Evolutionary conservation across 1,140 invertebrate species (phyloP), one percentile per base, ranked within the genome.

Genomic region (Neodiprion lecontei): DNA sequence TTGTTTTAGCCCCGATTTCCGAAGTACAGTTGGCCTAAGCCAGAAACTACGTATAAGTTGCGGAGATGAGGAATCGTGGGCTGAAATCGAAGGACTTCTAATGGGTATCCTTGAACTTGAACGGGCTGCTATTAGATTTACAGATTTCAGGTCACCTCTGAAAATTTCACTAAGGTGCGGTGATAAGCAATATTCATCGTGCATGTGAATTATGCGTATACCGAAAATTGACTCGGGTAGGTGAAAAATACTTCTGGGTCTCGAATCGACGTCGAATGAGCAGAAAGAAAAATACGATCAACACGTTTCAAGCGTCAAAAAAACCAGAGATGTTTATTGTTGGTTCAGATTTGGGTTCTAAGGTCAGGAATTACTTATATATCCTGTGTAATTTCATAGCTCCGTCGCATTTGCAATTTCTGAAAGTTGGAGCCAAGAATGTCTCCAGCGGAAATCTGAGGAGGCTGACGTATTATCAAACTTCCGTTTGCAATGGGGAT

Each of bases 401-500:
- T 61, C 9, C n/a, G 28, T 14, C 53, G 53, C 53, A 12, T 61
- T 17, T 61, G 11, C 53, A 17, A 61, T 61, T 61, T 17, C 53
- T 61, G 53, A 61, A 17, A 61, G 53, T 61, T 61, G 53, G n/a
- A 0, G 53, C 53, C 53, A 61, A 61, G 53, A 61, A 61, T 61
- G 53, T 61, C 53, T 61, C 53, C 11, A 61, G 4, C 53, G n/a
- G 53, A 12, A 14, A 61, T 61, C 53, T 61, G 53, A 9, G 53
- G 53, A 61, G 53, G 53, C 53, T 61, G 53, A 61, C 53, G 53
- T 61, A 61, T 61, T 61, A 61, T 61, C 53, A 61, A 61, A 61
- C 53, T 61, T 61, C 53, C 53, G 53, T 61, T 61, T 61, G 53
- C 53, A 61, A 61, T 61, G 53, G 53, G 53, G 9, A 61, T 61